Evolutionary conservation across 2,797 vertebrate species (phyloP), one percentile per base, ranked within the genome.

Genomic region (Notolepis coatsorum): DNA sequence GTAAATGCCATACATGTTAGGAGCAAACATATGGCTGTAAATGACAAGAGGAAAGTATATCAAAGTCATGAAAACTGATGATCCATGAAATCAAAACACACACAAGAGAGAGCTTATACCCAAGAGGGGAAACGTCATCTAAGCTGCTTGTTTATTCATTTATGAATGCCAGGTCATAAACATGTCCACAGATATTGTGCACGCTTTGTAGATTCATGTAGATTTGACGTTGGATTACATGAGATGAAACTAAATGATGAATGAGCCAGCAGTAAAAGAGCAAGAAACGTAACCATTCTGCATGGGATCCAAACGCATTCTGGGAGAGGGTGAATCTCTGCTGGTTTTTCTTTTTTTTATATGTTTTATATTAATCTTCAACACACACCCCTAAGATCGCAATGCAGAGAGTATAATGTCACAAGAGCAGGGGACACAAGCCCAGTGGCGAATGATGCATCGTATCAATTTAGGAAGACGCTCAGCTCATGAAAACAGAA

Each of bases 361-460:
- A 15, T n/a, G 4, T 4, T 31, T 31, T 31, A 23, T 46, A 46
- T 23, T 46, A 24, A 21, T 81, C 39, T 41, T 65, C 50, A 30
- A 31, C 52, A 17, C 51, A 17, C 35, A 18, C 21, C n/a, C 50
- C 13, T 41, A 6, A 6, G 17, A 41, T 39, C 52, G 13, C 37
- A 28, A 9, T 25, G 60, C 53, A 47, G 42, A 31, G 7, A 46
- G 30, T 74, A 67, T 53, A 24, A 47, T 50, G 42, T 67, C 30
- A 39, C 59, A 33, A 38, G 45, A 47, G 68, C 52, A 43, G 28
- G 24, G 25, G 58, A 57, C 78, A 81, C 42, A 2, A 82, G 64
- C 47, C 67, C 42, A 24, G 12, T 41, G 53, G 52, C 68, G 73
- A 61, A 75, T 82, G 84, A 89, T 87, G 71, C 83, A 84, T 82